Base-by-base conservation (phyloP, 2,888 invertebrate species). In the Hirtodrosophila histrioides region DNA sequence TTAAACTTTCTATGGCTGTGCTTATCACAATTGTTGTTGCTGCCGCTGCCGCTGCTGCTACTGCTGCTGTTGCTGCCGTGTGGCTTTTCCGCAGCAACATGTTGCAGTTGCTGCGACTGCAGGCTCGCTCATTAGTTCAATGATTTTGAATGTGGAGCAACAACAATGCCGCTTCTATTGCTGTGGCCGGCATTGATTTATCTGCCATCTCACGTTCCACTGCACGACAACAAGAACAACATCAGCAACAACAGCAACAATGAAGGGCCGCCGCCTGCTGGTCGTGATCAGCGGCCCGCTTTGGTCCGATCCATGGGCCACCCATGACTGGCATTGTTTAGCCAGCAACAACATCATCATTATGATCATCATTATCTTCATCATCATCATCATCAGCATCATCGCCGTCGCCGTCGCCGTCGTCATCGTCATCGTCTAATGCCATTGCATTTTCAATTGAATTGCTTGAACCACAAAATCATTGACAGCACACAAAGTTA, bases 401-500 rank as follows among this genome's bases (percentile, higher is more conserved):
- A 17, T 55, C 36, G 31, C 29, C 37, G 12, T 37, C 37, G 31
- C 48, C 40, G 17, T 36, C 41, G 5, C 24, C 71, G 41, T 35
- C 46, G 29, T 27, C 56, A 11, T 44, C 58, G 48, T 76, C 58
- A 69, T 65, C 75, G 57, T 75, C 75, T 75, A 75, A 75, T 74
- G 78, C 75, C 78, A 75, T 78, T 74, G 75, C 75, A 78, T 75
- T 75, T 78, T 78, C 78, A 81, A 81, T 86, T 82, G 83, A 87
- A 85, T 85, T 82, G 82, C 80, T 69, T 67, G 81, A 66, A 78
- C 79, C 83, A 72, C 86, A 82, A 83, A 86, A 73, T 83, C 86
- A 82, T 82, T 86, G 86, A 82, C 82, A 85, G 81, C 75, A 64
- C 48, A 76, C 75, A 68, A 73, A 68, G 53, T 58, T 69, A 75